Evolutionary conservation across 2,113 vertebrate genomes (phyloP).

Genomic region (Rhea pennata): DNA sequence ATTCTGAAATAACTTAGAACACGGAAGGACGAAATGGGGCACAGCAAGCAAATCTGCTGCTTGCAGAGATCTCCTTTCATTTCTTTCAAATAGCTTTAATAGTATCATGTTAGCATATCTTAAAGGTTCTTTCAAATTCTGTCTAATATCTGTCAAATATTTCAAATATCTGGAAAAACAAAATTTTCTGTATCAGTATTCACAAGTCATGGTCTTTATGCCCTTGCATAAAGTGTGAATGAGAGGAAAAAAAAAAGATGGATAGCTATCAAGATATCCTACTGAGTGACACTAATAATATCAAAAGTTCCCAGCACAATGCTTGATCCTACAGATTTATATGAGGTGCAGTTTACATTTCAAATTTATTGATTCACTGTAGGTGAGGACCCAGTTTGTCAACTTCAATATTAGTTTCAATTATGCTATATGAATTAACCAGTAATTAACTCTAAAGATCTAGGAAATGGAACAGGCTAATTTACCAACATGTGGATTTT

Average conservation of each 20-base stretch:
- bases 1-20: background rate
- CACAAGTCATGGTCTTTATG: background rate
- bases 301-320: background rate
- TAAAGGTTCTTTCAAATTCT: background rate
- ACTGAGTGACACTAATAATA: background rate
- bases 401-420: background rate
- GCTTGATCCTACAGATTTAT: background rate
- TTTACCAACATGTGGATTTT: constrained; percentile 2
- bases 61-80: background rate
- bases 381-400: background rate
- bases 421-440: background rate
- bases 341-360: background rate
- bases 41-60: background rate
- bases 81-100: background rate
- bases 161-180: background rate
- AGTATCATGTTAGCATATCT: background rate
- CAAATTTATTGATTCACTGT: background rate
- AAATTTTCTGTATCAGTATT: background rate
- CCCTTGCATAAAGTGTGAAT: background rate
- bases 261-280: background rate
- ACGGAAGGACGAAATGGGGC: background rate
- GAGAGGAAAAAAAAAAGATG: background rate
- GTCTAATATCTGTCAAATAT: too few species aligned
- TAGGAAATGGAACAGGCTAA: background rate
- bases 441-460: background rate